Base-by-base conservation (phyloP, 2,113 vertebrate species). In the Oriolus oriolus region DNA sequence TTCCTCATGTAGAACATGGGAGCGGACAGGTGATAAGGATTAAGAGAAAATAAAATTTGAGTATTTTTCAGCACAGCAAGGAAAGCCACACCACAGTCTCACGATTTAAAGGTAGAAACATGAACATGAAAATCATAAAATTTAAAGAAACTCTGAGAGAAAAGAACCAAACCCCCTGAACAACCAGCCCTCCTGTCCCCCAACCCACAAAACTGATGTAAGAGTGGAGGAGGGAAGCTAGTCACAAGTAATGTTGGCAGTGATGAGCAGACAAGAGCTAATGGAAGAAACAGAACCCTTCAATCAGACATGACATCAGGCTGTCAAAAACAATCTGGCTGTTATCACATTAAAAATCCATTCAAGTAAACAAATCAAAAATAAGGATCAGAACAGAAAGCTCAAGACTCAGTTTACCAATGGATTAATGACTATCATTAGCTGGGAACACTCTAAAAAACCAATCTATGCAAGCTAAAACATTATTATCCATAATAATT, bases 1-100 rank as follows among this genome's bases (percentile, higher is more conserved):
- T 53, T 74, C 54, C 63, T 65, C 57, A 35, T 93, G 84, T n/a
- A 79, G 49, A 88, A 61, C 42, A 66, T 16, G 22, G 45, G 77
- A 93, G 27, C 84, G 79, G 85, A 97, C 97, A 97, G 97, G 97
- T 97, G 97, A 96, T 78, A 70, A 94, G 96, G 94, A 98, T 97
- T 97, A 97, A 87, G 87, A 69, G 30, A 90, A 93, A 42, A 93
- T 91, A 24, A 63, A 84, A 95, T 96, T 70, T 96, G 77, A 97
- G 31, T 97, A 95, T 96, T 93, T 93, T 96, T 96, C 86, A 82
- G 89, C 77, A 50, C 20, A 70, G 87, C 24, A 21, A 89, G 90
- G 95, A 97, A 97, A 98, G 85, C 49, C 89, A 98, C 90, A 96
- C 93, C 15, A 4, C 6, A 10, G 41, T 54, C 52, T 92, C 70